A percentile compares a stretch with the other conserved stretches of the same genome.
Evolutionary conservation across 2,113 vertebrate species (phyloP).

Genomic region (Notothenia rossii): DNA sequence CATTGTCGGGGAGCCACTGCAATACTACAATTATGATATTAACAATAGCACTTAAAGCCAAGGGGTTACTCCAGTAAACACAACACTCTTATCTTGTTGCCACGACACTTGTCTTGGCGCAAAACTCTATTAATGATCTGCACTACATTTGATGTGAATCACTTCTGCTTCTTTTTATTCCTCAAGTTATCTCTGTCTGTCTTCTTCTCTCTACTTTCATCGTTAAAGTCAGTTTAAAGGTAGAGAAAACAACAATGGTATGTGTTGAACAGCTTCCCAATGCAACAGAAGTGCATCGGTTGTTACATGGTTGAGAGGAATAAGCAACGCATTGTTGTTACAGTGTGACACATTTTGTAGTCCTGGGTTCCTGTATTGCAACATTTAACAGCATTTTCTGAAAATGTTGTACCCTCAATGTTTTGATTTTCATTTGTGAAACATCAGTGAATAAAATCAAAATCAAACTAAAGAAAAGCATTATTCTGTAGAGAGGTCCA

Average conservation of each 20-base stretch:
- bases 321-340: slow-evolving; percentile 16
- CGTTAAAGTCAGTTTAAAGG: slow-evolving; percentile 33
- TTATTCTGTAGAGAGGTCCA: slow-evolving; percentile 73
- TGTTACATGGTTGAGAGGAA: slow-evolving; percentile 33
- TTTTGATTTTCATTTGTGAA: slow-evolving; percentile 44
- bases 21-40: slow-evolving; percentile 88
- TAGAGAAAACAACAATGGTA: slow-evolving; percentile 66
- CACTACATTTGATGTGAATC: slow-evolving; percentile 81
- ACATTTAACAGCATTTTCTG: slow-evolving; percentile 6
- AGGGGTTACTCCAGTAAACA: slow-evolving; percentile 85
- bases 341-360: slow-evolving; percentile 85
- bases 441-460: slow-evolving; percentile 53
- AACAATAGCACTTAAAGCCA: slow-evolving; percentile 87
- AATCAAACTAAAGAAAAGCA: slow-evolving; percentile 48
- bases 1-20: slow-evolving; percentile 82
- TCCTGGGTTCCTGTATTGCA: neutral
- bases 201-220: slow-evolving; percentile 27
- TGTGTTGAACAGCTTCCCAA: slow-evolving; percentile 63
- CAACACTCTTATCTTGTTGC: slow-evolving; percentile 81
- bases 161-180: slow-evolving; percentile 38
- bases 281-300: slow-evolving; percentile 37
- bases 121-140: slow-evolving; percentile 79
- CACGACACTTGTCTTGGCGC: slow-evolving; percentile 80
- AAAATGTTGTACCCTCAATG: slow-evolving; percentile 6
- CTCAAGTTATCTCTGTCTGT: slow-evolving; percentile 9